phyloP scores from a whole-genome alignment of 2,888 invertebrate species.

The Pandemis heparana region DNA sequence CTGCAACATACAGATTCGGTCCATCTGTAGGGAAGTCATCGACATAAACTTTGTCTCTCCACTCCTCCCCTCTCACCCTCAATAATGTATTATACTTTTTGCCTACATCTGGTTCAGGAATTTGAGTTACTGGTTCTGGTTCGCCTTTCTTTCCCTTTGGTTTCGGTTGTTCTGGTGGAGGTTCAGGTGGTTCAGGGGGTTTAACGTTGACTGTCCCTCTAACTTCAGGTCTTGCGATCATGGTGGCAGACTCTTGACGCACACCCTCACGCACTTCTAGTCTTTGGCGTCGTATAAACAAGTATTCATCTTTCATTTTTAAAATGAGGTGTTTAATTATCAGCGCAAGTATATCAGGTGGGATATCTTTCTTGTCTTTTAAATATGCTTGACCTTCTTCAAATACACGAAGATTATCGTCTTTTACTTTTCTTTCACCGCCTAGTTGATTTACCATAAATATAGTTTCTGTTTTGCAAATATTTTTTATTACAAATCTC shows the following conservation, averaged over 20 bases:
- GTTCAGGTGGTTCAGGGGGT: constrained; percentile 50
- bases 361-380: constrained; percentile 75
- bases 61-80: constrained; percentile 82
- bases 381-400: constrained; percentile 75
- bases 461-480: constrained; percentile 77
- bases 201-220: constrained; percentile 64
- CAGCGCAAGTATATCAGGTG: constrained; percentile 71
- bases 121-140: constrained; percentile 43
- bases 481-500: constrained; percentile 78
- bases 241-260: constrained; percentile 69
- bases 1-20: constrained; percentile 82
- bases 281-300: constrained; percentile 72
- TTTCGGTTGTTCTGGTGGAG: constrained; percentile 52
- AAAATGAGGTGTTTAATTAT: constrained; percentile 77
- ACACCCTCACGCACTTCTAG: constrained; percentile 72
- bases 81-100: constrained; percentile 80
- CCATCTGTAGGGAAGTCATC: constrained; percentile 84
- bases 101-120: constrained; percentile 59
- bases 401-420: constrained; percentile 72
- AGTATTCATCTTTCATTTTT: constrained; percentile 77
- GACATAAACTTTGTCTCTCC: constrained; percentile 82
- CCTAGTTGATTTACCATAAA: constrained; percentile 82
- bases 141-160: constrained; percentile 62
- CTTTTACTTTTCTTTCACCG: constrained; percentile 74
- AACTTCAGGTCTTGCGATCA: constrained; percentile 69